Evolutionary conservation across 2,113 vertebrate genomes (phyloP).

Genomic region (Eurystomus gularis): DNA sequence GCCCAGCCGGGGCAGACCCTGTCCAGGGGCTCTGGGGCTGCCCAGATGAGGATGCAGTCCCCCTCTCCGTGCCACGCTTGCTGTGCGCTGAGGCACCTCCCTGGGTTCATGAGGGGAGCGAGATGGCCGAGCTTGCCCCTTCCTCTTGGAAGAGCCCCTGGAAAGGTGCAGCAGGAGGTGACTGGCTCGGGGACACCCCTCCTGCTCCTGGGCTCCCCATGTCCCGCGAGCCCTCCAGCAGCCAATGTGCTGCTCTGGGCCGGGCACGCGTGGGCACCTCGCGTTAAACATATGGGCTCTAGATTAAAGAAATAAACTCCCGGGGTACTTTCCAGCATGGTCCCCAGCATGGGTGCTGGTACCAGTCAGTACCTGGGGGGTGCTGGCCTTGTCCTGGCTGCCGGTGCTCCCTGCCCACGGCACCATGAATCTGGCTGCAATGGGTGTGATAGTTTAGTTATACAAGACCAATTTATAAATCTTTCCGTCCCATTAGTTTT

Average conservation of each 20-base stretch:
- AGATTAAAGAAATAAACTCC: not conserved
- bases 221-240: fast-evolving
- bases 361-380: not conserved
- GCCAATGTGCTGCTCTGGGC: not conserved
- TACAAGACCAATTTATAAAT: slow-evolving; percentile 12
- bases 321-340: not conserved
- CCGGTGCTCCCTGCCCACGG: not conserved
- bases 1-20: fast-evolving
- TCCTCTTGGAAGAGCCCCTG: not conserved
- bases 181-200: not conserved
- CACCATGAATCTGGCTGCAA: not conserved
- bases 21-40: too few relatives aligned
- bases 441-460: not conserved
- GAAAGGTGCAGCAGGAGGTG: not conserved
- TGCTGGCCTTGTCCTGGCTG: not conserved
- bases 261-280: not conserved
- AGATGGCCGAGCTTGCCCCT: not conserved
- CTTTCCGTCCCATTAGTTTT: slow-evolving; percentile 49
- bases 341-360: not conserved
- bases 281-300: not conserved
- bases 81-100: not conserved
- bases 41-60: not conserved
- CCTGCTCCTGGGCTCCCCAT: not conserved
- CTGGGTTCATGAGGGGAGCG: not conserved
- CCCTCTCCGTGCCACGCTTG: not conserved